Percentiles rank a stretch among this genome's conserved stretches.
Evolutionary conservation across 2,113 vertebrate genomes (phyloP).

Genomic region (Aldabrachelys gigantea): DNA sequence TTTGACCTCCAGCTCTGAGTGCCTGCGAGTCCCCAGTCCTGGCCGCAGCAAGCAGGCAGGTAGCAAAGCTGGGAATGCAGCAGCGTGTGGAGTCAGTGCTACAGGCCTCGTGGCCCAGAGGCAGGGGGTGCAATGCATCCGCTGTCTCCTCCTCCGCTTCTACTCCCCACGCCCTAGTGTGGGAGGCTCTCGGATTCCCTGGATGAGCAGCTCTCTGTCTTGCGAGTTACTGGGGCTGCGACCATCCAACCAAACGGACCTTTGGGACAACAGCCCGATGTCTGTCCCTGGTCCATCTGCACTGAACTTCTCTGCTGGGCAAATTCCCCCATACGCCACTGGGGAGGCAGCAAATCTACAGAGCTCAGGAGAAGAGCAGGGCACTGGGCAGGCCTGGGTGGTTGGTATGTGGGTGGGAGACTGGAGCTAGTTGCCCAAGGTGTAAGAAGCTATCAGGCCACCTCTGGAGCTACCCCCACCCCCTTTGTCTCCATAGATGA

Average conservation of each 20-base stretch:
- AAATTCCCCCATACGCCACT: background rate
- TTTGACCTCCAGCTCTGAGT: conserved; percentile 13
- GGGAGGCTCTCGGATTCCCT: background rate
- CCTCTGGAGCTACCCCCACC: background rate
- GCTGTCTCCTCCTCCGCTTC: background rate
- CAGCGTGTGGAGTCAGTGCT: background rate
- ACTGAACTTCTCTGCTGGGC: background rate
- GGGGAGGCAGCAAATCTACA: background rate
- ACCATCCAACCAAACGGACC: background rate
- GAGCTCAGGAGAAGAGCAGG: background rate
- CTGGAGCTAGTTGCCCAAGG: background rate
- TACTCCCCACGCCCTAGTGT: background rate
- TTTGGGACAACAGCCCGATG: background rate
- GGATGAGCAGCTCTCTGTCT: background rate
- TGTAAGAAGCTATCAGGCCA: background rate
- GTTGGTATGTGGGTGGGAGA: background rate
- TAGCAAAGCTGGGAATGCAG: conserved; percentile 24
- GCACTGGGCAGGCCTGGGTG: background rate
- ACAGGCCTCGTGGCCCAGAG: background rate
- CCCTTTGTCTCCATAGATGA: conserved; percentile 73
- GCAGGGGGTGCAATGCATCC: background rate
- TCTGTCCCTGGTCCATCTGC: background rate
- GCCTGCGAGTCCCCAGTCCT: fast-evolving
- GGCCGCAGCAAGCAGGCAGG: fast-evolving
- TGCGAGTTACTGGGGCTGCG: background rate